Percentiles rank a stretch among this genome's conserved stretches.
Evolutionary conservation across 1,140 invertebrate species (phyloP).

Genomic region (Drosophila arizonae): DNA sequence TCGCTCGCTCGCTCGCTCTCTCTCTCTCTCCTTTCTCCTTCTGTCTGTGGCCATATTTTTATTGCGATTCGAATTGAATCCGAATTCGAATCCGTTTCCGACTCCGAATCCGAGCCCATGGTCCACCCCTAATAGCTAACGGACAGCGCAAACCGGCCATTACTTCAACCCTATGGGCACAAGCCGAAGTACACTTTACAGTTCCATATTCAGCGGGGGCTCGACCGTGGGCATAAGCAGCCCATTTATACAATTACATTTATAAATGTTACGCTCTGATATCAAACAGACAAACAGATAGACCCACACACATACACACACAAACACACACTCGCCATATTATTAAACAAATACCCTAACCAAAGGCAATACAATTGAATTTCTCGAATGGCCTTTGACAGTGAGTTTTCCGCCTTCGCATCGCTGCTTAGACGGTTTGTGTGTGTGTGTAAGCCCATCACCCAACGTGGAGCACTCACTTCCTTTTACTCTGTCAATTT

Average conservation of each 20-base stretch:
- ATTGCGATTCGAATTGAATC: slow-evolving; percentile 53
- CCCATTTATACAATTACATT: slow-evolving; percentile 69
- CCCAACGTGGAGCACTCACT: neutral
- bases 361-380: slow-evolving; percentile 31
- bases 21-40: slow-evolving; percentile 7
- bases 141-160: slow-evolving; percentile 52
- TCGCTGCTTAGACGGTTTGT: too few relatives aligned
- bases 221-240: slow-evolving; percentile 45
- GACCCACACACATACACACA: neutral
- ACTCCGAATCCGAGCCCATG: slow-evolving; percentile 25
- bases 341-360: slow-evolving; percentile 44
- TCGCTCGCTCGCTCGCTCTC: slow-evolving; percentile 7
- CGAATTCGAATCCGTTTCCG: slow-evolving; percentile 24
- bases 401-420: slow-evolving; percentile 17
- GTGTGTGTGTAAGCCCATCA: neutral
- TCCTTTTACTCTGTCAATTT: slow-evolving; percentile 18
- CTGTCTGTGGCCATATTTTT: slow-evolving; percentile 49
- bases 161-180: slow-evolving; percentile 61
- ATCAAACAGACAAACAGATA: slow-evolving; percentile 51
- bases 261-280: slow-evolving; percentile 63
- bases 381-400: slow-evolving; percentile 41
- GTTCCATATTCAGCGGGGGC: slow-evolving; percentile 5
- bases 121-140: slow-evolving; percentile 72
- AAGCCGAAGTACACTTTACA: slow-evolving; percentile 9
- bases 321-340: slow-evolving; percentile 35